These are phyloP conservation scores for Pseudomugil gertrudae DNA, from an alignment of 2,797 vertebrate genomes.

Conservation along the genomic window DNA sequence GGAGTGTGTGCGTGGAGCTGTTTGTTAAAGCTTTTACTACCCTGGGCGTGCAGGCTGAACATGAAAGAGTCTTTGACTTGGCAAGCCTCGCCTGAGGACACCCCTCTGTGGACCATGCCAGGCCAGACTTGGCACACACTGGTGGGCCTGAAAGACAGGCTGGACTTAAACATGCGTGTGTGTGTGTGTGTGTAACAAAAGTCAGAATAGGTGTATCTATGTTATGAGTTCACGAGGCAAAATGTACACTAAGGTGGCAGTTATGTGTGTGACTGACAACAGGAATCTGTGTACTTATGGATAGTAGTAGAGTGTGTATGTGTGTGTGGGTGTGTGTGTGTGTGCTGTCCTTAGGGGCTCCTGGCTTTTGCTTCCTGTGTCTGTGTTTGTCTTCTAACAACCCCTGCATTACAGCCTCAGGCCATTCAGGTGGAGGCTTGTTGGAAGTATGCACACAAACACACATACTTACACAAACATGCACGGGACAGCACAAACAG, in stretches of 20 bases:
- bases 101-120: slow-evolving; percentile 89
- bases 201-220: slow-evolving; percentile 28
- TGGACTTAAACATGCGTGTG: slow-evolving; percentile 73
- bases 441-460: slow-evolving; percentile 64
- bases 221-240: slow-evolving; percentile 59
- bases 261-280: slow-evolving; percentile 54
- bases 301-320: slow-evolving; percentile 31
- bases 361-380: slow-evolving; percentile 86
- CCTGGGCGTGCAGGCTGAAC: slow-evolving; percentile 76
- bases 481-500: slow-evolving; percentile 23
- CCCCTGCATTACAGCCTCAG: slow-evolving; percentile 63
- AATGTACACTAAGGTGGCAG: slow-evolving; percentile 49
- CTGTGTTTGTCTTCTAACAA: slow-evolving; percentile 80
- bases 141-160: slow-evolving; percentile 79
- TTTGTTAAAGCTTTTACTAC: slow-evolving; percentile 78
- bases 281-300: slow-evolving; percentile 45
- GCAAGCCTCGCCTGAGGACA: slow-evolving; percentile 86
- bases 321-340: slow-evolving; percentile 32
- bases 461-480: slow-evolving; percentile 28
- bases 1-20: slow-evolving; percentile 46
- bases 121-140: slow-evolving; percentile 87
- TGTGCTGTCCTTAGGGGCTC: slow-evolving; percentile 82
- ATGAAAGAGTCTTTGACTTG: slow-evolving; percentile 86
- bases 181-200: slow-evolving; percentile 24
- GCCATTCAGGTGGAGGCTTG: slow-evolving; percentile 80